phyloP scores from a whole-genome alignment of 2,113 vertebrate genomes.

The Coracopsis vasa region DNA sequence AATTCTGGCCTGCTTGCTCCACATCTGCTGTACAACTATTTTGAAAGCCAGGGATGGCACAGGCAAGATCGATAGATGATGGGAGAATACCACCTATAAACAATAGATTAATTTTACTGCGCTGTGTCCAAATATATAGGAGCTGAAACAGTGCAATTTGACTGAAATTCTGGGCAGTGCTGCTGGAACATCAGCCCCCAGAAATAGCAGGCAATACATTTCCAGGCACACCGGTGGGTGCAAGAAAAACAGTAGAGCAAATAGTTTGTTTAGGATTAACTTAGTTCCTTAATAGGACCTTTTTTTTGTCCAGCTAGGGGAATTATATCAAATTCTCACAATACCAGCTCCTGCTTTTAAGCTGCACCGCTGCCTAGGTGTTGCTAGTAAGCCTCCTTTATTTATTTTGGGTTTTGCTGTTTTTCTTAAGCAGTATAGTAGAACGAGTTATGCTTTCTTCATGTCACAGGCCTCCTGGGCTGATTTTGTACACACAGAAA shows the following conservation, averaged over 20 bases:
- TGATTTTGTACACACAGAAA: slow-evolving; percentile 55
- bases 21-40: not conserved
- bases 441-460: slow-evolving; percentile 25
- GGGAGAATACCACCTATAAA: not conserved
- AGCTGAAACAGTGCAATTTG: not conserved
- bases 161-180: not conserved
- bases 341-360: not conserved
- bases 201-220: accelerated
- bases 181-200: not conserved
- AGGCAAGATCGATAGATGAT: not conserved
- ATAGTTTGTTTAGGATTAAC: not conserved
- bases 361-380: not conserved
- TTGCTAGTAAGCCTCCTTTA: not conserved
- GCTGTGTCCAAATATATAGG: not conserved
- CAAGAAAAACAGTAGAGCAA: not conserved
- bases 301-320: not conserved
- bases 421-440: not conserved
- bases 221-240: not conserved
- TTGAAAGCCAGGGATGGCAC: not conserved
- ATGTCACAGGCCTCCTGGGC: slow-evolving; percentile 20
- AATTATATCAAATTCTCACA: not conserved
- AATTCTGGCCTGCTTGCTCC: not conserved
- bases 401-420: slow-evolving; percentile 4
- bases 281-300: not conserved
- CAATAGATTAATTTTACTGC: not conserved